These are phyloP conservation scores for Perithous albicinctus DNA, from an alignment of 2,888 invertebrate species.

Conservation along the genomic window DNA sequence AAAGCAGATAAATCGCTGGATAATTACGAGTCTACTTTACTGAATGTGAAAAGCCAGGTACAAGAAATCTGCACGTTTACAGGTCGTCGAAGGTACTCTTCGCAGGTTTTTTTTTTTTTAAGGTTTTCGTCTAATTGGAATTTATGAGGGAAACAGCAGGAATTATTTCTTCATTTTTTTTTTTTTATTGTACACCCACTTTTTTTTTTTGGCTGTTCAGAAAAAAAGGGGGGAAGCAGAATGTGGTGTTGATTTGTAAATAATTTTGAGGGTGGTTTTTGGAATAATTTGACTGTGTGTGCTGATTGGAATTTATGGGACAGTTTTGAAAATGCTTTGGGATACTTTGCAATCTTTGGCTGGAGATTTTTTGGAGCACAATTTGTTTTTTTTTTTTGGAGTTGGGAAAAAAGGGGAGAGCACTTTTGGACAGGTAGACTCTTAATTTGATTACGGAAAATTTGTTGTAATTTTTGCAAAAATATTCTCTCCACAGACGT, in stretches of 20 bases:
- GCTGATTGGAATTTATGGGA: no score
- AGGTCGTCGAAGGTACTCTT: not conserved
- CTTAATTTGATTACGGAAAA: no score
- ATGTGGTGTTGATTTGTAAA: slow-evolving; percentile 24
- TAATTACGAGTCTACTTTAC: slow-evolving; percentile 61
- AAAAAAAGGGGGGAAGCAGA: not conserved
- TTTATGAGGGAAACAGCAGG: slow-evolving; percentile 31
- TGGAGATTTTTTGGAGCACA: no score
- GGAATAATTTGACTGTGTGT: no score
- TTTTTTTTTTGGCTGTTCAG: not conserved
- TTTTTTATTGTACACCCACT: not conserved
- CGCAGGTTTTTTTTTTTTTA: slow-evolving; percentile 38
- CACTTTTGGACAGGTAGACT: no score
- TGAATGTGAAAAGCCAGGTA: slow-evolving; percentile 7
- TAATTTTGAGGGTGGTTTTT: slow-evolving; percentile 19
- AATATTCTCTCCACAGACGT: no score
- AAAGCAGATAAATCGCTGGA: slow-evolving; percentile 66
- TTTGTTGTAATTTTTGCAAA: no score
- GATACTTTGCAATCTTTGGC: no score
- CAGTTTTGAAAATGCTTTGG: no score
- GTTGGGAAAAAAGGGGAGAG: no score
- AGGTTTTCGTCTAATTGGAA: slow-evolving; percentile 51
- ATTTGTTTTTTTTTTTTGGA: no score
- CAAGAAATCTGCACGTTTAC: not conserved
- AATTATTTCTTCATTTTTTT: slow-evolving; percentile 41